Evolutionary conservation across 2,888 invertebrate genomes (phyloP), one percentile per base, ranked within the genome.

Genomic region (Lochmaea crataegi): DNA sequence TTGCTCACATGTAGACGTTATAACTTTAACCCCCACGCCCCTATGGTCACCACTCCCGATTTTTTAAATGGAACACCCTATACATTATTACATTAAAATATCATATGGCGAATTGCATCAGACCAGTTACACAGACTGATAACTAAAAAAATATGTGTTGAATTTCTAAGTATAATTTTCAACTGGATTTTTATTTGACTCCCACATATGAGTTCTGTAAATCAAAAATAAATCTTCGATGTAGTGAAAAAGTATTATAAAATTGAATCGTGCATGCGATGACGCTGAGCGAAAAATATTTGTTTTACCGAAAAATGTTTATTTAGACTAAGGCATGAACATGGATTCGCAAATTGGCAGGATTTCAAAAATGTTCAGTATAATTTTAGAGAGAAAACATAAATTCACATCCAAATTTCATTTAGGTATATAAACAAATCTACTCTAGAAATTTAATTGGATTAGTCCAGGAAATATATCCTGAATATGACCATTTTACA

Each of bases 261-360:
- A 65, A 56, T 65, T 26, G 48, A 64, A 68, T 42, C 57, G 38
- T 74, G 71, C 71, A 71, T 45, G 51, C 58, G 67, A 57, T 73
- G 73, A 73, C 66, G 73, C 53, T 38, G 41, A 42, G 56, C 45
- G 38, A n/a, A 71, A 74, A 71, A 69, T 68, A 74, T 68, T 67
- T 74, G 53, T 56, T 67, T 61, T 42, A 53, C 16, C 38, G 57
- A 65, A 51, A 66, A 63, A 61, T 53, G n/a, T 66, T 72, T 67
- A 63, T 66, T 66, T 67, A 72, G 67, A 72, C 72, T 53, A 53
- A 53, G 10, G 7, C 18, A 18, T 18, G 53, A 18, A 53, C 9
- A 45, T 5, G 1, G 5, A 64, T 45, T 58, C 58, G 65, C 65
- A 67, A 60, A 45, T 61, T 67, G 26, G 66, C 51, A 53, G 18